Conservation (phyloP, 53 echinoderm and acorn worm species). For the Actinopyga echinites region DNA sequence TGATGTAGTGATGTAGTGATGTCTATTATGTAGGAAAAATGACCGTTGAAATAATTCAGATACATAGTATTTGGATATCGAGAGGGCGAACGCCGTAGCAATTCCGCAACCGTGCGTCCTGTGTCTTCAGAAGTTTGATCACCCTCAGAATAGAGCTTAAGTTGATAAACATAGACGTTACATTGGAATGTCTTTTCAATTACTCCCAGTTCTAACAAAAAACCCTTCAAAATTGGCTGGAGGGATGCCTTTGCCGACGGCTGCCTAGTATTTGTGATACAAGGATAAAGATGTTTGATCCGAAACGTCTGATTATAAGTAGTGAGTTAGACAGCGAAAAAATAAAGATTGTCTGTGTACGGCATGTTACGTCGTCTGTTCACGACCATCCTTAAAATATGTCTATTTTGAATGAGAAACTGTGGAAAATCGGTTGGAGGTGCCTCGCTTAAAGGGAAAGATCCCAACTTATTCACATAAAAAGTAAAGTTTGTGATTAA, state of each 20-base stretch:
- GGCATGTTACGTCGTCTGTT: neutral
- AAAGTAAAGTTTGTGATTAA: slow-evolving; percentile 36
- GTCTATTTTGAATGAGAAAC: neutral
- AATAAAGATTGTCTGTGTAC: slow-evolving; percentile 53
- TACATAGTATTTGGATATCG: slow-evolving; percentile 6
- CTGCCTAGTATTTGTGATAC: neutral
- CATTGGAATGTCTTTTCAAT: neutral
- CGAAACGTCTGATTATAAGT: slow-evolving; percentile 1
- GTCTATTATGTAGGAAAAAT: slow-evolving; percentile 42
- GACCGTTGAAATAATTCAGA: slow-evolving; percentile 32
- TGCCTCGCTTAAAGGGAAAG: too few relatives aligned
- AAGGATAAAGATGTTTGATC: neutral
- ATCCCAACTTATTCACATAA: slow-evolving; percentile 38
- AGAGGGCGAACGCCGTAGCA: neutral
- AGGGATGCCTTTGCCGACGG: too few relatives aligned
- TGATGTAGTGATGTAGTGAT: neutral
- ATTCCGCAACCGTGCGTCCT: neutral
- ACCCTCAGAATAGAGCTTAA: neutral
- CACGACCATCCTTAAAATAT: neutral
- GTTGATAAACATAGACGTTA: neutral
- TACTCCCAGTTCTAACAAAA: neutral
- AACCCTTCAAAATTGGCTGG: too few relatives aligned
- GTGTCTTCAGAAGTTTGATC: neutral
- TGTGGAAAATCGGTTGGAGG: neutral
- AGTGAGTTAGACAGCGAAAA: slow-evolving; percentile 53